Evolutionary conservation across 2,797 vertebrate species (phyloP).

Genomic region (Gymnopithys bicolor): DNA sequence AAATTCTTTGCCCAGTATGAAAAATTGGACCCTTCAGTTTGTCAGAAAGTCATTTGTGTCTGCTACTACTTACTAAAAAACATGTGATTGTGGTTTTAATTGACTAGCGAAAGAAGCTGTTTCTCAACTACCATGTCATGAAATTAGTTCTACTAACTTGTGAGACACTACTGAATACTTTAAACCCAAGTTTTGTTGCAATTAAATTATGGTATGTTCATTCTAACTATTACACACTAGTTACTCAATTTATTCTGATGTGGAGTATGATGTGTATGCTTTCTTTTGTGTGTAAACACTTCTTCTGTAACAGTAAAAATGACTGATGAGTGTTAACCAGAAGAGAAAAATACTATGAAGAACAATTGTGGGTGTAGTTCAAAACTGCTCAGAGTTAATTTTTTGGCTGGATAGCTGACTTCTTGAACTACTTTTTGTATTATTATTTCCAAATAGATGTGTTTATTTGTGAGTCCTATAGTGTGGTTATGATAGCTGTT

Average conservation of each 20-base stretch:
- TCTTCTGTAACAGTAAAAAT: constrained; percentile 6
- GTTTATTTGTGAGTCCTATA: not conserved
- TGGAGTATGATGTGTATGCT: not conserved
- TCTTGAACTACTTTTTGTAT: not conserved
- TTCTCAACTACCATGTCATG: constrained; percentile 4
- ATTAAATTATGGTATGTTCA: constrained; percentile 30
- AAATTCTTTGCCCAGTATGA: not conserved
- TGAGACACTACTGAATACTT: not conserved
- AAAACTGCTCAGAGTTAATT: not conserved
- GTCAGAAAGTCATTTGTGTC: not conserved
- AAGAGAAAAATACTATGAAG: not conserved
- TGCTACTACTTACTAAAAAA: constrained; percentile 3
- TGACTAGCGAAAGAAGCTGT: not conserved
- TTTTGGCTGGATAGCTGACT: not conserved
- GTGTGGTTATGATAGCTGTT: not conserved
- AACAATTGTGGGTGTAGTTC: not conserved
- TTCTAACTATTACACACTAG: constrained; percentile 31
- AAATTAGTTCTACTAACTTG: constrained; percentile 19
- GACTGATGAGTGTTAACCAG: constrained; percentile 32
- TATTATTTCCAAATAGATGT: not conserved
- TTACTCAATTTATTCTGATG: constrained; percentile 50
- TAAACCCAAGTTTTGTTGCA: constrained; percentile 23
- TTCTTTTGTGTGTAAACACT: constrained; percentile 34
- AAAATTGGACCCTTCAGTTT: not conserved
- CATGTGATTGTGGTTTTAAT: constrained; percentile 36